These are phyloP conservation scores for Acleris literana DNA, from an alignment of 2,888 invertebrate genomes.

Conservation along the genomic window DNA sequence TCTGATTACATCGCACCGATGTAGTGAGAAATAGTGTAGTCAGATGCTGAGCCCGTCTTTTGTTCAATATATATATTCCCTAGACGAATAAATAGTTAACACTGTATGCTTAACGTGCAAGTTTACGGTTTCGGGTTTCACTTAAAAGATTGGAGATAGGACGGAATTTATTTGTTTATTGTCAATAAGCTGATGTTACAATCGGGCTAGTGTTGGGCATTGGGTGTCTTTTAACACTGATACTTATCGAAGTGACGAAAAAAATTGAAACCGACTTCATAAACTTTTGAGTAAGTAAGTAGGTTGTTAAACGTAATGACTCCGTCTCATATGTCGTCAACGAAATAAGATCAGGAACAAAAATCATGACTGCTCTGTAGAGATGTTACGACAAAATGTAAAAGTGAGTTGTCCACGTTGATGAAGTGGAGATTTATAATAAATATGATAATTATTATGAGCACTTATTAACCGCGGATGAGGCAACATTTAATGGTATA, in stretches of 20 bases:
- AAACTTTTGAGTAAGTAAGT: conserved; percentile 1
- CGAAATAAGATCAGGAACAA: not conserved
- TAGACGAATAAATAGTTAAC: conserved; percentile 80
- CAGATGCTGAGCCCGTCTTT: conserved; percentile 79
- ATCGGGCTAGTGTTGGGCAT: conserved; percentile 69
- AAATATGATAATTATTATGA: conserved; percentile 38
- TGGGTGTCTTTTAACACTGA: conserved; percentile 58
- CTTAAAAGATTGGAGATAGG: conserved; percentile 78
- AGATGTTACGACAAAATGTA: conserved; percentile 2
- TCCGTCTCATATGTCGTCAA: not conserved
- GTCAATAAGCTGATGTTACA: conserved; percentile 79
- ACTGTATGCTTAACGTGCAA: conserved; percentile 74
- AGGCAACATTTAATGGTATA: conserved; percentile 45
- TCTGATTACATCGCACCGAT: conserved; percentile 84
- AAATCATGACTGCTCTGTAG: not conserved
- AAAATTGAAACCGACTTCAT: conserved; percentile 12
- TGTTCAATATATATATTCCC: conserved; percentile 81
- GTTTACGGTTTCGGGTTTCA: conserved; percentile 82
- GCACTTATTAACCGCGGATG: conserved; percentile 42
- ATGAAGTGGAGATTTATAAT: conserved; percentile 7
- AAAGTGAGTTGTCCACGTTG: not conserved
- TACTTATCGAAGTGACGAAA: conserved; percentile 43
- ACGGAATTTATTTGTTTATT: conserved; percentile 78
- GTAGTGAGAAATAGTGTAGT: conserved; percentile 83
- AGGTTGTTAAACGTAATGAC: not conserved